phyloP scores from a whole-genome alignment of 2,888 invertebrate genomes.

The Xanthia togata region DNA sequence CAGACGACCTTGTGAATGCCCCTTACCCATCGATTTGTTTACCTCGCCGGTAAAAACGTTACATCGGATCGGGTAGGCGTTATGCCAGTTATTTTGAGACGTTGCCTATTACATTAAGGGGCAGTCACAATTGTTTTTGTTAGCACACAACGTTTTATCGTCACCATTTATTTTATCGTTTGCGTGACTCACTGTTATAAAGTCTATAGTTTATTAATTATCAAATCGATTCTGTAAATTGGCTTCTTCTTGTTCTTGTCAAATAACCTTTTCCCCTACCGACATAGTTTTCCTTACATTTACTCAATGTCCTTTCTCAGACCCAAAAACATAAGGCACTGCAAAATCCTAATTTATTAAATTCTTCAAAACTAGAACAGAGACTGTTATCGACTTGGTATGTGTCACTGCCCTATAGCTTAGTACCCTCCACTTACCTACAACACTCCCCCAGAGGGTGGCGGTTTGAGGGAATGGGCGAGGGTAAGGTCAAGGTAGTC shows the following conservation, averaged over 20 bases:
- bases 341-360: slow-evolving; percentile 16
- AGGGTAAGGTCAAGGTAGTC: slow-evolving; percentile 86
- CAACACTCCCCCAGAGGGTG: slow-evolving; percentile 52
- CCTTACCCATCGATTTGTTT: slow-evolving; percentile 73
- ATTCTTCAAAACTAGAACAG: slow-evolving; percentile 58
- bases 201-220: slow-evolving; percentile 14
- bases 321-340: neutral
- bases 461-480: slow-evolving; percentile 63
- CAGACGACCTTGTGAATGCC: slow-evolving; percentile 65
- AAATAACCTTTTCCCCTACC: neutral
- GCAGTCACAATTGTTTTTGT: slow-evolving; percentile 8
- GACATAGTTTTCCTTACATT: neutral
- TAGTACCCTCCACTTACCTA: slow-evolving; percentile 50
- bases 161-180: slow-evolving; percentile 15
- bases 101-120: slow-evolving; percentile 34
- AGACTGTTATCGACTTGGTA: slow-evolving; percentile 57
- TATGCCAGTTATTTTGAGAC: slow-evolving; percentile 65
- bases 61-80: slow-evolving; percentile 69
- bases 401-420: slow-evolving; percentile 57
- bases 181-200: slow-evolving; percentile 8
- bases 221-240: neutral
- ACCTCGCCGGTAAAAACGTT: slow-evolving; percentile 67
- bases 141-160: slow-evolving; percentile 4
- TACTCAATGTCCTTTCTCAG: neutral
- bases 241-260: neutral